Percentiles rank a stretch among this genome's conserved stretches.
Conservation (phyloP, 2,888 invertebrate genomes). For the Leucophenga montana region DNA sequence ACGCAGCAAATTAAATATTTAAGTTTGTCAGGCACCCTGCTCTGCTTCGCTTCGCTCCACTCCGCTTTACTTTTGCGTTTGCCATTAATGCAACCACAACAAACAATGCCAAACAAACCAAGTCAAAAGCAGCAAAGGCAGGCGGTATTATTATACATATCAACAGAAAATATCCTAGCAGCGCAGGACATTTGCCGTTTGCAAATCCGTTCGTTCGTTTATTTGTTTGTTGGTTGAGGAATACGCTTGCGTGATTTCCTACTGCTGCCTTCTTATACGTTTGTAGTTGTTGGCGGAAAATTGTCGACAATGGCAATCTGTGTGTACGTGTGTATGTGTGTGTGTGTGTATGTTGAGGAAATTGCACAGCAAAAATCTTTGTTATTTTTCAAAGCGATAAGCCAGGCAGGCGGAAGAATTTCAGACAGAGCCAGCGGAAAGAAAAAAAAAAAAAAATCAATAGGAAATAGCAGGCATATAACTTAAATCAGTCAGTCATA, state of each 20-base stretch:
- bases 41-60: background rate
- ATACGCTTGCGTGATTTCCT: conserved; percentile 13
- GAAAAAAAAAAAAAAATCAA: conserved; percentile 14
- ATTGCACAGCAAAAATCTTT: too few species aligned
- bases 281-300: conserved; percentile 9
- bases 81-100: conserved; percentile 14
- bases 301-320: background rate
- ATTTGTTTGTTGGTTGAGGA: background rate
- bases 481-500: too few species aligned
- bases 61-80: background rate
- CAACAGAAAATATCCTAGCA: background rate
- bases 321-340: too few species aligned
- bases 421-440: background rate
- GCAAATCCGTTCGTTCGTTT: background rate
- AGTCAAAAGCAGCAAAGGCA: conserved; percentile 8
- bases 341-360: too few species aligned
- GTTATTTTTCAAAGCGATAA: too few species aligned
- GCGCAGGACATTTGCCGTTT: conserved; percentile 3
- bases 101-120: conserved; percentile 19
- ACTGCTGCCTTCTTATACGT: background rate
- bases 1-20: conserved; percentile 20
- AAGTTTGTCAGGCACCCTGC: conserved; percentile 2
- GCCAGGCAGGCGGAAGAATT: too few species aligned
- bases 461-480: background rate
- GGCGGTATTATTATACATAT: background rate